Evolutionary conservation across 2,888 invertebrate genomes (phyloP), one percentile per base, ranked within the genome.

Genomic region (Oligia strigilis): DNA sequence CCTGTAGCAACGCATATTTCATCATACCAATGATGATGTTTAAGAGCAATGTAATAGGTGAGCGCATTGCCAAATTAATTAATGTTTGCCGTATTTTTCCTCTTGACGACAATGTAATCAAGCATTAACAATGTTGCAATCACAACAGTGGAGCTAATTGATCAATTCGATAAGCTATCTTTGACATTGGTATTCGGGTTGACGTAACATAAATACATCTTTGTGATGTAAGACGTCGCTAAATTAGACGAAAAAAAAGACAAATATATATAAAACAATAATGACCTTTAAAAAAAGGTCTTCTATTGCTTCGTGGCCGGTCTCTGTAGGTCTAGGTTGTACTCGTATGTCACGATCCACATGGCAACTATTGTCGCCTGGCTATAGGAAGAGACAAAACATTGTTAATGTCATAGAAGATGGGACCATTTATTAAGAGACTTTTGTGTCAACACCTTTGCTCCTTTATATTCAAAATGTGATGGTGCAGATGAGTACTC

Each of bases 151-250:
- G 55, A 65, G 66, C 49, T 71, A 81, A 87, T 87, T 78, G 77
- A 83, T 87, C 58, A 75, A 69, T 72, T 52, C 1, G 88, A 88
- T 88, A 81, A 72, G 77, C 29, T 87, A 88, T 79, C 81, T 58
- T 49, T 81, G 76, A 78, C 72, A 80, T 64, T 75, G 77, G 55
- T n/a, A 85, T 73, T 78, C 9, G 55, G n/a, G 13, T 55, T 84
- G 13, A 65, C 17, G 43, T 40, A n/a, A 40, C 36, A 5, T 55
- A 55, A 23, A 3, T 40, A n/a, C 17, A 60, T 60, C 17, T 43
- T 58, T 60, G 60, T 72, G 72, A 40, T 40, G 65, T 65, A 40
- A 62, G 0, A 17, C 3, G 13, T n/a, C 2, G 49, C 4, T 9
- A 13, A 58, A 43, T 64, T 43, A 36, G 43, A 70, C 29, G 17